phyloP scores from a whole-genome alignment of 2,888 invertebrate species.

The Acheta domesticus region DNA sequence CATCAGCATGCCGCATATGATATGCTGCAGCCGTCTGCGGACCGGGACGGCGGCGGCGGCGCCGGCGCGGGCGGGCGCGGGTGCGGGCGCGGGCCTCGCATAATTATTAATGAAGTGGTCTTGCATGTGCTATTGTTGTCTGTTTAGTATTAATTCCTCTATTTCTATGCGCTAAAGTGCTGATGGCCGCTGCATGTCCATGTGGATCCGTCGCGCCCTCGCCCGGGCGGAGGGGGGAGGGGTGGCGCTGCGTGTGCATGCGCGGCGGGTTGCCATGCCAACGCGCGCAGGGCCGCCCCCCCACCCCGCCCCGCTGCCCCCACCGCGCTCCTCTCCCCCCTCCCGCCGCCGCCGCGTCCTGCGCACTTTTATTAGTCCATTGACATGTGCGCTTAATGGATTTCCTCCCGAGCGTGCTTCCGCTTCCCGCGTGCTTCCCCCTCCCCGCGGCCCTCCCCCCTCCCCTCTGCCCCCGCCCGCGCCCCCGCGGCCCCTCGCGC shows the following conservation, averaged over 20 bases:
- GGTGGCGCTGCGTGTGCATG: background rate
- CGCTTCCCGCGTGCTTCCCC: background rate
- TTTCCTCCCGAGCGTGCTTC: conserved; percentile 3
- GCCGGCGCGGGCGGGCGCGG: no score
- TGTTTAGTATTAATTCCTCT: background rate
- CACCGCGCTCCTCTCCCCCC: background rate
- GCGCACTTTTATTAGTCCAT: conserved; percentile 9
- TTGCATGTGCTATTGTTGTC: background rate
- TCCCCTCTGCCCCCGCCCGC: background rate
- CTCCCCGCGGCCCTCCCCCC: background rate
- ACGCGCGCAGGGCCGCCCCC: background rate
- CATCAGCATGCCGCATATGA: no score
- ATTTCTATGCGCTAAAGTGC: background rate
- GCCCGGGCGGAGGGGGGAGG: background rate
- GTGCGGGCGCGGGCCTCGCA: no score
- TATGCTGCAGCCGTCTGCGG: no score
- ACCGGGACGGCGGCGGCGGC: no score
- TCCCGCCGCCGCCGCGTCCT: background rate
- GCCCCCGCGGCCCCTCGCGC: background rate
- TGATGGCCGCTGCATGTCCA: background rate
- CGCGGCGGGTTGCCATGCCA: conserved; percentile 2
- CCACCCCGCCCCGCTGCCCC: background rate
- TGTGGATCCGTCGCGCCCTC: background rate
- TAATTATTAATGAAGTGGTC: no score
- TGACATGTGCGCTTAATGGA: conserved; percentile 8